A percentile compares a stretch with the other conserved stretches of the same genome.
phyloP scores from a whole-genome alignment of 2,888 invertebrate species.

The Drosophila hamatofila region DNA sequence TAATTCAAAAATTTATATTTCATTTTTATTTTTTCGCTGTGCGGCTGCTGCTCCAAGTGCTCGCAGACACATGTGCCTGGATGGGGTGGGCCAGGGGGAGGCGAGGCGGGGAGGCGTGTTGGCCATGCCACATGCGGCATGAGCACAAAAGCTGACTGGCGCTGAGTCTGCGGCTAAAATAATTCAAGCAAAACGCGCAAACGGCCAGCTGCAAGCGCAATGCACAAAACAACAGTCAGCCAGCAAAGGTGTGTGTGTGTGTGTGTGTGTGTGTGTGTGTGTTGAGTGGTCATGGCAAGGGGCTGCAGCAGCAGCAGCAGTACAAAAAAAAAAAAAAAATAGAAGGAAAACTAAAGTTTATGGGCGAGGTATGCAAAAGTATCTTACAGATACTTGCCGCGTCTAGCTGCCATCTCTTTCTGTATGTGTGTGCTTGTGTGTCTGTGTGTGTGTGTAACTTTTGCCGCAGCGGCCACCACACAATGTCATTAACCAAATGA shows the following conservation, averaged over 20 bases:
- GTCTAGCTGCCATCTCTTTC: background rate
- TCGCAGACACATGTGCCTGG: slow-evolving; percentile 6
- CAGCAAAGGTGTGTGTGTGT: background rate
- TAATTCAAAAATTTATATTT: slow-evolving; percentile 69
- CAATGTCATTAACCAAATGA: slow-evolving; percentile 81
- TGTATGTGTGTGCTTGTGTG: slow-evolving; percentile 28
- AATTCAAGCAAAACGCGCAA: slow-evolving; percentile 50
- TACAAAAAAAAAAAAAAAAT: background rate
- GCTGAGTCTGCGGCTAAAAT: slow-evolving; percentile 44
- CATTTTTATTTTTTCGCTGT: slow-evolving; percentile 58
- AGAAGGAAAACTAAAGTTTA: slow-evolving; percentile 21
- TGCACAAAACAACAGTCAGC: slow-evolving; percentile 49
- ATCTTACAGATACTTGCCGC: slow-evolving; percentile 33
- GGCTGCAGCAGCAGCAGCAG: background rate
- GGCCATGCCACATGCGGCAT: slow-evolving; percentile 55
- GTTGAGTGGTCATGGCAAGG: slow-evolving; percentile 1
- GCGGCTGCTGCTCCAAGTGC: slow-evolving; percentile 55
- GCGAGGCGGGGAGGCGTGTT: slow-evolving; percentile 12
- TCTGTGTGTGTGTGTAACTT: slow-evolving; percentile 49
- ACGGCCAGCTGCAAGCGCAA: slow-evolving; percentile 43
- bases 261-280: slow-evolving; percentile 5
- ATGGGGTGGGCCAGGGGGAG: background rate
- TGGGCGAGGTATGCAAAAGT: slow-evolving; percentile 26
- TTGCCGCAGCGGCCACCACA: slow-evolving; percentile 78
- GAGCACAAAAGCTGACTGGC: slow-evolving; percentile 47